Base-by-base conservation (phyloP, 2,797 vertebrate species). In the Oryzias sinensis region DNA sequence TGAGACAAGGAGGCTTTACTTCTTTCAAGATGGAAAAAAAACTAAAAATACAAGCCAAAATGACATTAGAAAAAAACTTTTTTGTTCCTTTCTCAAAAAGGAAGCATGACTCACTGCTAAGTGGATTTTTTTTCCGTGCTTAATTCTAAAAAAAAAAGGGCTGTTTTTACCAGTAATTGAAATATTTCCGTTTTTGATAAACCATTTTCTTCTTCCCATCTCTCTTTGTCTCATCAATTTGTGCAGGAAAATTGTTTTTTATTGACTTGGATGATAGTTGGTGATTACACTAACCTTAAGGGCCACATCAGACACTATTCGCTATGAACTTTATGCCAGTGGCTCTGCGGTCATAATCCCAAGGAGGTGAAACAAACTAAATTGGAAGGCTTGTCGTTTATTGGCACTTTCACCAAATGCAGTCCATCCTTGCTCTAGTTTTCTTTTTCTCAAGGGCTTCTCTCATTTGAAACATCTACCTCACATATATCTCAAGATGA, bases 351-450 rank as follows among this genome's bases (percentile, higher is more conserved):
- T 74, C 79, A 80, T 80, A 67, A 84, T 84, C 86, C 71, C 6
- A 20, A 71, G 85, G 83, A 80, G 54, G 73, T 70, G 81, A 82
- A 82, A 78, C 87, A 85, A 87, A 88, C 87, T 77, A 81, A 63
- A 76, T 48, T 42, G 66, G 63, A 82, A 74, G 79, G 80, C 82
- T 82, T 75, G 70, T 87, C 71, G 82, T 76, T 82, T 85, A 85
- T 87, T 87, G 81, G 87, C 8, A 11, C 9, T 37, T 37, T 8
- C 9, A 13, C 11, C 9, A 37, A 3, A 11, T 13, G 33, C 33
- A 13, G 33, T 37, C 33, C 2, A 1, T 37, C 33, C 33, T 37
- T 37, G 33, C 11, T 37, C 33, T 37, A 37, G 29, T 27, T 33
- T 33, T 33, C 7, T 33, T 33, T 22, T 22, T 22, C 8, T 33